Percentiles rank a stretch among this genome's conserved stretches.
phyloP scores from a whole-genome alignment of 2,797 vertebrate species.

The Pipistrellus kuhlii region DNA sequence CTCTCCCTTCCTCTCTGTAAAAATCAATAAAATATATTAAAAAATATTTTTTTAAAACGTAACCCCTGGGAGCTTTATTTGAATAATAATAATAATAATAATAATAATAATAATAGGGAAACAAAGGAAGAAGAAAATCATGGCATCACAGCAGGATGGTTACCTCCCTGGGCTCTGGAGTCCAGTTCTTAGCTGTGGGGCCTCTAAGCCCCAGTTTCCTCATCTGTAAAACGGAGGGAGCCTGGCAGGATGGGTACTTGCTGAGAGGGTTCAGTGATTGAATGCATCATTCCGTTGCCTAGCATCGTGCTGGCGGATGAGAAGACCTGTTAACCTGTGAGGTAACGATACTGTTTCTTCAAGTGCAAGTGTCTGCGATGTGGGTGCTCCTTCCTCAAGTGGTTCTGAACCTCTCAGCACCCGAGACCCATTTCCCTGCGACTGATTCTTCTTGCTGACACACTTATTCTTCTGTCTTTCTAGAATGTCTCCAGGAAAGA shows the following conservation, averaged over 20 bases:
- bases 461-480: constrained; percentile 3
- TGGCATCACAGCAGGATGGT: background rate
- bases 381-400: background rate
- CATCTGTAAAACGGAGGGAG: background rate
- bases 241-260: background rate
- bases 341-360: background rate
- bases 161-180: background rate
- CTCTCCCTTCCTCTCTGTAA: too few relatives aligned
- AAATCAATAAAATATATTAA: too few relatives aligned
- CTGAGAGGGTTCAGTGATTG: background rate
- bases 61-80: too few relatives aligned
- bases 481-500: background rate
- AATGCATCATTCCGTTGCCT: background rate
- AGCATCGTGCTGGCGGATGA: background rate
- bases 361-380: background rate
- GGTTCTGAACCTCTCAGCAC: background rate
- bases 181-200: background rate
- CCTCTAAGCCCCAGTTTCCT: background rate
- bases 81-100: too few relatives aligned
- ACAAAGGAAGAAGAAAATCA: background rate
- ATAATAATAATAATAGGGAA: too few relatives aligned
- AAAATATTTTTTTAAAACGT: too few relatives aligned
- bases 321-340: constrained; percentile 28
- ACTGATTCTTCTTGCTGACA: background rate
- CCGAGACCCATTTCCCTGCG: background rate